Evolutionary conservation across 2,797 vertebrate species (phyloP).

Genomic region (Microcaecilia unicolor): DNA sequence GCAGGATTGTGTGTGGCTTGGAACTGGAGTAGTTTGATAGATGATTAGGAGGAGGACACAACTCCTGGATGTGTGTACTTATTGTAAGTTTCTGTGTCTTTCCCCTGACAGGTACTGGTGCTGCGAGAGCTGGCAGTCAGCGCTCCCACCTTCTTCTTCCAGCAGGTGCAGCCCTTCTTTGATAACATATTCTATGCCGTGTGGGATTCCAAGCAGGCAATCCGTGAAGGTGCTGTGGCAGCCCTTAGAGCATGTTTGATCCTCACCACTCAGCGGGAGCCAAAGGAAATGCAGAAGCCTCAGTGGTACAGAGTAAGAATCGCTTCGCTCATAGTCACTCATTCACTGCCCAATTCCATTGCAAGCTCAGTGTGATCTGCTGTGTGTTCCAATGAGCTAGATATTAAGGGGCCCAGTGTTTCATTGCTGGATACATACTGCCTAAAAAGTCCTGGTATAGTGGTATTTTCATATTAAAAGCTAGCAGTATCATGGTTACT

Average conservation of each 20-base stretch:
- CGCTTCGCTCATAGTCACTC: too few species aligned
- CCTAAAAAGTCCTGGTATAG: too few species aligned
- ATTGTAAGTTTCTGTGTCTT: background rate
- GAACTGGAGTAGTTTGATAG: too few species aligned
- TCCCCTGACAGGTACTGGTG: constrained; percentile 74
- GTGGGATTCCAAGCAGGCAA: constrained; percentile 96
- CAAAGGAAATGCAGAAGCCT: constrained; percentile 97
- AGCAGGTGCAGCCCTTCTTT: constrained; percentile 97
- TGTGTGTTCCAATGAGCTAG: too few species aligned
- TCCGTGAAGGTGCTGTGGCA: constrained; percentile 89
- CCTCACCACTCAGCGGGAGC: constrained; percentile 93
- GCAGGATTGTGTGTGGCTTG: too few species aligned
- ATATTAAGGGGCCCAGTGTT: too few species aligned
- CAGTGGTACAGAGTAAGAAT: constrained; percentile 93
- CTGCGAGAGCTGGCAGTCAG: constrained; percentile 91
- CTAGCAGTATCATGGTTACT: too few species aligned
- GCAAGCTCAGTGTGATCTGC: too few species aligned
- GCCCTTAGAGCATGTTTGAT: constrained; percentile 90
- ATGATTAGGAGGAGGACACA: too few species aligned
- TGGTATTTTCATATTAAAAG: too few species aligned
- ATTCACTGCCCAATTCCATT: too few species aligned
- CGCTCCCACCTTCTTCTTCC: constrained; percentile 96
- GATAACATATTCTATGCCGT: constrained; percentile 95
- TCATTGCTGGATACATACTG: too few species aligned
- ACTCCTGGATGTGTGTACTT: constrained; percentile 63